Base-by-base conservation (phyloP, 64 coral and sea anemone genomes). In the Stichodactyla helianthus region DNA sequence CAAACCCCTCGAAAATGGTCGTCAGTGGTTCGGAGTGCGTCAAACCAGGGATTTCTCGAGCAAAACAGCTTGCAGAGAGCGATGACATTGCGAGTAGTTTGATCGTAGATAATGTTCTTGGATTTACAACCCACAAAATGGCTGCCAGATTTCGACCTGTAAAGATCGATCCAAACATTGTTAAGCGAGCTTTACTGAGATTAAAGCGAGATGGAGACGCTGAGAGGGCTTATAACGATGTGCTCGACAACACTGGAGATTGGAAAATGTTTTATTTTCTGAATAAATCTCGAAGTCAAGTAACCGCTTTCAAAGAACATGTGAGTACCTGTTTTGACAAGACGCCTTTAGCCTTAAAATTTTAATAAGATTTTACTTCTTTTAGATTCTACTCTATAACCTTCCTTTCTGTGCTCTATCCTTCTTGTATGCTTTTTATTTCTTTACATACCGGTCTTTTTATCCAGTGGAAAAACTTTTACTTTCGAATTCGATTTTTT, bases 111-210 rank as follows among this genome's bases (percentile, higher is more conserved):
- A 83, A 88, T 1, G 86, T 89, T 79, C 80, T 98, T 7, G 58
- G 91, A 7, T 98, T 98, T 85, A 89, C 83, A 7, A 98, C 95
- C 23, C 95, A 98, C 84, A 98, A 98, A 86, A 98, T 98, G 95
- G 93, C 92, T 51, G 93, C 92, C 58, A 87, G 95, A 52, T 98
- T 98, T 86, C 89, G 95, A 51, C 95, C 95, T 52, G 27, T 98
- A 10, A 98, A 98, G 76, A 89, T 94, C 52, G 90, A 98, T 80
- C 88, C 87, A 87, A 65, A 60, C 16, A 63, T 91, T 11, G 88
- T 98, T 19, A 92, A 79, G 74, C 82, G 86, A 77, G 84, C 88
- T 59, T 54, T 98, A 15, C 60, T 79, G 54, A 83, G 92, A 87
- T 94, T 92, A 65, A 62, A 44, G 6, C 23, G 82, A 87, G 87